A percentile compares a stretch with the other conserved stretches of the same genome.
Conservation (phyloP, 1,140 invertebrate genomes). For the Brachionus calyciflorus region DNA sequence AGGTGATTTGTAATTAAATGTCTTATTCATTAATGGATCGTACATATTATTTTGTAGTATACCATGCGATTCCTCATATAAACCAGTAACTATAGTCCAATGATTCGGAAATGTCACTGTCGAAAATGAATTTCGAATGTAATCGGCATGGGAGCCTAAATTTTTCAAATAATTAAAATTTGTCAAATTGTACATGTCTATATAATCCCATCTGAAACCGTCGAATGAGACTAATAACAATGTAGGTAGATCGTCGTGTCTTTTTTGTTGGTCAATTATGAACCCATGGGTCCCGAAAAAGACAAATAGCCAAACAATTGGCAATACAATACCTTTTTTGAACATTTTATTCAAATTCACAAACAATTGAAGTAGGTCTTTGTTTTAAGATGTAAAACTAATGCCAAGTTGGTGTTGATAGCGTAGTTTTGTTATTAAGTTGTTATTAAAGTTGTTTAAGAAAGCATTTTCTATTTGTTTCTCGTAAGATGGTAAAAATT, state of each 20-base stretch:
- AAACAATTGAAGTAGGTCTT: background rate
- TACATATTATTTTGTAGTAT: constrained; percentile 70
- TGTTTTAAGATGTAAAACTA: background rate
- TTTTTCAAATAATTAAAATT: constrained; percentile 56
- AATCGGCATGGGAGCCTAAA: constrained; percentile 53
- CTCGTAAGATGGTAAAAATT: background rate
- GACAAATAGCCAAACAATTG: background rate
- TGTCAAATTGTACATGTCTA: constrained; percentile 48
- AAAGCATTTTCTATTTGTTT: no score
- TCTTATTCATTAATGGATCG: constrained; percentile 63
- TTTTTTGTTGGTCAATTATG: background rate
- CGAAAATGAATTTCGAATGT: constrained; percentile 65
- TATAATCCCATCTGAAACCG: constrained; percentile 61
- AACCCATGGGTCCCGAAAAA: background rate
- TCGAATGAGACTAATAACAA: constrained; percentile 60
- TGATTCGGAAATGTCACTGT: constrained; percentile 80
- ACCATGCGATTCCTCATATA: constrained; percentile 72
- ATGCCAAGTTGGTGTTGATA: background rate
- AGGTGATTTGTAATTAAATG: constrained; percentile 42
- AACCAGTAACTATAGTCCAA: constrained; percentile 72
- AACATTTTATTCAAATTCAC: background rate
- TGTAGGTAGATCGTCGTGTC: constrained; percentile 32
- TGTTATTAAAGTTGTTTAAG: background rate
- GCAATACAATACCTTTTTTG: background rate
- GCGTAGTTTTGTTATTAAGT: no score